Conservation (phyloP, 2,797 vertebrate genomes). For the Falco cherrug region DNA sequence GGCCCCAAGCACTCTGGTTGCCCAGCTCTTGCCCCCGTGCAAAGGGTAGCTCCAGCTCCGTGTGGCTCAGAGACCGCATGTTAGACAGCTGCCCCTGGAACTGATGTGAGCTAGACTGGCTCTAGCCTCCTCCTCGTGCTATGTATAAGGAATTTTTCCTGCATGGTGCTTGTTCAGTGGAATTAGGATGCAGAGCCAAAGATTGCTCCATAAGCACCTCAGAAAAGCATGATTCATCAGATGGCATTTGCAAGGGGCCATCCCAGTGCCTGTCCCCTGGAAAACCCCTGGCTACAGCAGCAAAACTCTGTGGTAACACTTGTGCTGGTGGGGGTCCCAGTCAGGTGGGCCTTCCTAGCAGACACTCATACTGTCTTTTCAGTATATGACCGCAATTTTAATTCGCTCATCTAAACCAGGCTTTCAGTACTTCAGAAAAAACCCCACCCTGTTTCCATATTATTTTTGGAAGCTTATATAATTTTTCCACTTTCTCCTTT, state of each 20-base stretch:
- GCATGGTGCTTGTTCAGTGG: neutral
- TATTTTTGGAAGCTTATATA: conserved; percentile 51
- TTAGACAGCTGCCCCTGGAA: neutral
- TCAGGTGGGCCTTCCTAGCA: neutral
- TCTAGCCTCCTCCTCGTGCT: neutral
- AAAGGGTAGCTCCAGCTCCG: neutral
- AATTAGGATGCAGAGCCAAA: neutral
- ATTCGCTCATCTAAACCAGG: neutral
- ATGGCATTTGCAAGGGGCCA: neutral
- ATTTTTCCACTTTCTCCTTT: conserved; percentile 38
- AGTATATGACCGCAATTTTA: neutral
- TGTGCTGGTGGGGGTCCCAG: neutral
- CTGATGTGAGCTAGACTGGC: accelerated
- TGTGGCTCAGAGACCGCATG: neutral
- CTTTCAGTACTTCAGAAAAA: neutral
- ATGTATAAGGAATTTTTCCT: neutral
- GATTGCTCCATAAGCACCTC: neutral
- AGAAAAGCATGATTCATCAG: conserved; percentile 3
- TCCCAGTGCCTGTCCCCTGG: neutral
- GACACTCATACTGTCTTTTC: neutral
- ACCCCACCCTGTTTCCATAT: neutral
- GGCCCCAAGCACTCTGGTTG: neutral
- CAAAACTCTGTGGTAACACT: neutral
- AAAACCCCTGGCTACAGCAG: neutral
- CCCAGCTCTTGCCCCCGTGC: neutral